A percentile compares a stretch with the other conserved stretches of the same genome.
phyloP scores from a whole-genome alignment of 2,113 vertebrate species.

The Notarius lentiginosus region DNA sequence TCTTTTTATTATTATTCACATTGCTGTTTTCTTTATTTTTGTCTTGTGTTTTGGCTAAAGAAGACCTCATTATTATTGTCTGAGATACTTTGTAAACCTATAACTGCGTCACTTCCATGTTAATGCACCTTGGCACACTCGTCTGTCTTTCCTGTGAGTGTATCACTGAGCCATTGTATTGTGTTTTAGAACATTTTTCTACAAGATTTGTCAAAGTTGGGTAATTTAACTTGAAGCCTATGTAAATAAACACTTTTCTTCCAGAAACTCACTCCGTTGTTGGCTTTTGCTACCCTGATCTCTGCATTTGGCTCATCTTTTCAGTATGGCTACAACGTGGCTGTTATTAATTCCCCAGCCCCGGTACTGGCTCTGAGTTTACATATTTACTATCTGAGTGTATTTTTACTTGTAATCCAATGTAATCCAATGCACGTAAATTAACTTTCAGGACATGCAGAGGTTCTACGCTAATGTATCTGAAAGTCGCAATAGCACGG shows the following conservation, averaged over 20 bases:
- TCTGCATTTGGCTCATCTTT: slow-evolving; percentile 93
- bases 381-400: neutral
- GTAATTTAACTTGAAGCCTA: slow-evolving; percentile 6
- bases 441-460: slow-evolving; percentile 79
- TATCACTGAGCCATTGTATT: neutral
- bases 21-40: neutral
- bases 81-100: slow-evolving; percentile 8
- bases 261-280: slow-evolving; percentile 77
- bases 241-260: slow-evolving; percentile 26
- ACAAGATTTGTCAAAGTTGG: slow-evolving; percentile 14
- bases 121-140: no score
- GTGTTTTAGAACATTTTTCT: neutral
- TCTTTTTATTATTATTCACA: neutral
- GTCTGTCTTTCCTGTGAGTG: no score
- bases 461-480: slow-evolving; percentile 83
- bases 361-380: slow-evolving; percentile 62
- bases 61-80: neutral
- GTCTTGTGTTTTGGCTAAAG: neutral
- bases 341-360: slow-evolving; percentile 86
- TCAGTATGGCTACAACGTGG: slow-evolving; percentile 95
- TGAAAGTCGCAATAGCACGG: slow-evolving; percentile 62
- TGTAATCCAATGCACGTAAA: slow-evolving; percentile 18
- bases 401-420: neutral
- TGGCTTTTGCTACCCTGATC: slow-evolving; percentile 75
- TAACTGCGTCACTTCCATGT: neutral